Conservation (phyloP, 2,797 vertebrate species). For the Scleropages formosus region DNA sequence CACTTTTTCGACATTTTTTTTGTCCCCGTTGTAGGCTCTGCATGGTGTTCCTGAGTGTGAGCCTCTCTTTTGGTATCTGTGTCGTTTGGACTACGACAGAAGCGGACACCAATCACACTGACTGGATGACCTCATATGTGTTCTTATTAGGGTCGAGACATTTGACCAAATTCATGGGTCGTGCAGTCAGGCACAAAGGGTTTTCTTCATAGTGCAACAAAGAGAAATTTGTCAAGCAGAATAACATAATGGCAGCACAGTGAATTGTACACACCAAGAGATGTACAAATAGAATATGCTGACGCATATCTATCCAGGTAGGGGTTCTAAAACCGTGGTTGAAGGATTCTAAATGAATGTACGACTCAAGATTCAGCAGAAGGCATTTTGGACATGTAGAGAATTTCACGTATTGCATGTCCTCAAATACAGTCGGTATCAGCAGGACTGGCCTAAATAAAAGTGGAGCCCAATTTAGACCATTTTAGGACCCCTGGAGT, state of each 20-base stretch:
- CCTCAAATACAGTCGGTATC: not conserved
- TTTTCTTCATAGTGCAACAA: too few species aligned
- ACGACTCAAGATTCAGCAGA: not conserved
- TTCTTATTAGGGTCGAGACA: not conserved
- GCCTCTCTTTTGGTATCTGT: not conserved
- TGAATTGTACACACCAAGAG: conserved; percentile 3
- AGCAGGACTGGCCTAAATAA: too few species aligned
- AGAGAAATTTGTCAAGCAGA: not conserved
- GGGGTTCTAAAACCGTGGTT: not conserved
- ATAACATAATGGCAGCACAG: not conserved
- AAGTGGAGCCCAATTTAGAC: too few species aligned
- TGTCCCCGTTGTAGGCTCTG: not conserved
- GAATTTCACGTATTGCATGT: too few species aligned
- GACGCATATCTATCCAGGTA: not conserved
- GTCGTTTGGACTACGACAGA: not conserved
- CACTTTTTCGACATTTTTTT: not conserved
- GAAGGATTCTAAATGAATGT: not conserved
- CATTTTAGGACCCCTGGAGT: too few species aligned
- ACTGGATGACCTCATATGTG: not conserved
- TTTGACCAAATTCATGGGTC: not conserved
- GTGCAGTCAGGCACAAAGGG: not conserved
- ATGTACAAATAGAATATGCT: conserved; percentile 5
- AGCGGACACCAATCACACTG: not conserved
- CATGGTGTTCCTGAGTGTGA: not conserved
- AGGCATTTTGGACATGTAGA: too few species aligned